Evolutionary conservation across 2,888 invertebrate species (phyloP), one percentile per base, ranked within the genome.

Genomic region (Kuschelorhynchus macadamiae): DNA sequence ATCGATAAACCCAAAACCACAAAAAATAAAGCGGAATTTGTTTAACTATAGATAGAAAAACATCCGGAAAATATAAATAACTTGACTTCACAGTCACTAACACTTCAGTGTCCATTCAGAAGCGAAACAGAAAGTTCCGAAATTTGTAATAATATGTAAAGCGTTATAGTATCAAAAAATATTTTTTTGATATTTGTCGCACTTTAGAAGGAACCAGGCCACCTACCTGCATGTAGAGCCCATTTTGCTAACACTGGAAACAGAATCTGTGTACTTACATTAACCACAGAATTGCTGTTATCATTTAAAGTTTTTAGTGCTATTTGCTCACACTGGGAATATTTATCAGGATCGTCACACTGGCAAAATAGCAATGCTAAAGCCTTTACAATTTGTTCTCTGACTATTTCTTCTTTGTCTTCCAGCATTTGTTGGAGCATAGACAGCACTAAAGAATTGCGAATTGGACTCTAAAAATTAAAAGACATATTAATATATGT

Each of bases 371-470:
- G 82, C 4, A 90, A 80, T 0, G 90, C 86, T 21, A 91, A 82
- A 76, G 89, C 89, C 73, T 85, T 85, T 2, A 90, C 85, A 5
- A 88, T 88, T n/a, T 87, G 86, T 68, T 86, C 87, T 70, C 90
- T 81, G 1, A 91, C 90, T 49, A 81, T 77, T 18, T 88, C 86
- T 72, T 89, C 88, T 72, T 87, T 87, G 76, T 92, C 92, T 72
- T 91, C 90, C 60, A 90, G 79, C 88, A 92, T 88, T 83, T 92
- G 91, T 76, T 90, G 89, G 33, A 92, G 81, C 88, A 92, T 91
- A 9, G 91, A 90, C 46, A 91, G 82, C 79, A 91, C 86, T 30
- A 91, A 81, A 0, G 91, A 92, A 76, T 90, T 89, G 33, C 90
- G 83, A 39, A 91, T 87, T 39, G 87, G 86, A 76, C 85, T 85